Evolutionary conservation across 2,797 vertebrate species (phyloP).

Genomic region (Brotula barbata): DNA sequence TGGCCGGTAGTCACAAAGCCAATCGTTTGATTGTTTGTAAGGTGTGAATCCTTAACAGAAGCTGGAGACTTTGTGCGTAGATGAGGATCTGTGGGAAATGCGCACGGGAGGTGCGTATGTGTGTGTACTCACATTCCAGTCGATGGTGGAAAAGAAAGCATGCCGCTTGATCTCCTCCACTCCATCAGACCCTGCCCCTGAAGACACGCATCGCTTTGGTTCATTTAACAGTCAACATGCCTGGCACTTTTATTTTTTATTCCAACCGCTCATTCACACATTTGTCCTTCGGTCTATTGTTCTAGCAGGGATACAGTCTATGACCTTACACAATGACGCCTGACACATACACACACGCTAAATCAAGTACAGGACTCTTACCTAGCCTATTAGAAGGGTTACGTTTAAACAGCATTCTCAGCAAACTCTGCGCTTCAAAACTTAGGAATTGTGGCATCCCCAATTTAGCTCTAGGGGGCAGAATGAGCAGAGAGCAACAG

Average conservation of each 20-base stretch:
- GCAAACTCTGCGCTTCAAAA: constrained; percentile 94
- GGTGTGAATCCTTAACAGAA: constrained; percentile 76
- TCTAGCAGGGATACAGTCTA: no score
- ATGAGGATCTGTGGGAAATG: constrained; percentile 39
- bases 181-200: constrained; percentile 94
- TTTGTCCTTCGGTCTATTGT: constrained; percentile 19
- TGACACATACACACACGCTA: no score
- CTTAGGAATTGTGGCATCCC: constrained; percentile 99
- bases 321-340: no score
- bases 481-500: constrained; percentile 11
- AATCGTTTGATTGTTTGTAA: constrained; percentile 72
- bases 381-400: constrained; percentile 96
- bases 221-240: constrained; percentile 35
- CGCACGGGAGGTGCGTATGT: neutral
- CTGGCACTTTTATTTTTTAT: constrained; percentile 25
- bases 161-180: constrained; percentile 99
- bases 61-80: constrained; percentile 62
- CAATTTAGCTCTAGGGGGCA: constrained; percentile 87
- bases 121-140: constrained; percentile 93
- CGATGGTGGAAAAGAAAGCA: constrained; percentile 95
- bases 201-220: constrained; percentile 50
- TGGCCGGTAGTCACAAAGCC: constrained; percentile 66
- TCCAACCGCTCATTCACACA: constrained; percentile 42
- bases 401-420: constrained; percentile 97
- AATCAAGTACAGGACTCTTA: no score